phyloP scores from a whole-genome alignment of 2,113 vertebrate genomes.

The Sminthopsis crassicaudata region DNA sequence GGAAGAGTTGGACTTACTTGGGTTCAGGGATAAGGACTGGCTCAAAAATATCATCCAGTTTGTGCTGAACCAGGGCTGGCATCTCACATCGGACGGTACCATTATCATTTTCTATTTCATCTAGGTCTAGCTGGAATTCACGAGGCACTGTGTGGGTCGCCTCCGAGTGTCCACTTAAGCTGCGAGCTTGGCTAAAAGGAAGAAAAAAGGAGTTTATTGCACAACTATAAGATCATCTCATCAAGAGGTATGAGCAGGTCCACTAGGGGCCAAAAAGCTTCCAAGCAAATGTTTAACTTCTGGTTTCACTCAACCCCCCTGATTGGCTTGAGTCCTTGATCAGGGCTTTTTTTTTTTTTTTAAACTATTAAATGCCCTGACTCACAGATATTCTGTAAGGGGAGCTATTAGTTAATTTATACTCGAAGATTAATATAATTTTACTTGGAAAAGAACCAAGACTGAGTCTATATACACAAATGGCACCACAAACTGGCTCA shows the following conservation, averaged over 20 bases:
- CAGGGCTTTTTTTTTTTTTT: too few species aligned
- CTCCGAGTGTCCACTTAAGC: constrained; percentile 90
- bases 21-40: constrained; percentile 96
- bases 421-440: constrained; percentile 1
- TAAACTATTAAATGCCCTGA: constrained; percentile 17
- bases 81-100: constrained; percentile 92
- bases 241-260: constrained; percentile 54
- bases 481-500: background rate
- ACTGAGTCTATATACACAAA: constrained; percentile 13
- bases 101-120: constrained; percentile 97
- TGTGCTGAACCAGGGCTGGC: constrained; percentile 97
- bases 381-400: constrained; percentile 18
- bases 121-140: constrained; percentile 97
- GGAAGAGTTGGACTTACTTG: constrained; percentile 87
- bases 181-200: constrained; percentile 92
- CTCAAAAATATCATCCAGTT: constrained; percentile 97
- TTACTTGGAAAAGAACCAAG: constrained; percentile 17
- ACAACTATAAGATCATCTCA: constrained; percentile 46
- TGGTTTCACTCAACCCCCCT: constrained; percentile 72
- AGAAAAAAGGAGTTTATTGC: constrained; percentile 62
- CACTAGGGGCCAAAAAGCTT: constrained; percentile 69
- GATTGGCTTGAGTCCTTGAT: constrained; percentile 53
- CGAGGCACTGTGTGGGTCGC: constrained; percentile 90
- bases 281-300: constrained; percentile 68
- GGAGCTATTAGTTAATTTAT: constrained; percentile 15